Percentiles rank a stretch among this genome's conserved stretches.
phyloP scores from a whole-genome alignment of 1,140 invertebrate species.

The Pseudomyrmex concolor region DNA sequence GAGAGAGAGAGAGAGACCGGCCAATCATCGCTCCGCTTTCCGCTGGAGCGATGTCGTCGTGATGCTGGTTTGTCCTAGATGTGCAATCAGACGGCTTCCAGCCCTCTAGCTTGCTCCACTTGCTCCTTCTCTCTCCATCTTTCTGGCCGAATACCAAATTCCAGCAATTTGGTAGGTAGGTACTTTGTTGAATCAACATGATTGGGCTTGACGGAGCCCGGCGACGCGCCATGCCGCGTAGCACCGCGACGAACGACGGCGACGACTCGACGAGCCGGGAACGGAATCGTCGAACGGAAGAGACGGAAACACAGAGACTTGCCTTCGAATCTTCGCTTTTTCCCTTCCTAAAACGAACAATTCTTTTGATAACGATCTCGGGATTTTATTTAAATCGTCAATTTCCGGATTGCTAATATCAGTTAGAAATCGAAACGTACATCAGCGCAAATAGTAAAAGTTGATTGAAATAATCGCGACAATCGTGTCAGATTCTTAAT shows the following conservation, averaged over 20 bases:
- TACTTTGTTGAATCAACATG: conserved; percentile 86
- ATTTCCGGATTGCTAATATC: neutral
- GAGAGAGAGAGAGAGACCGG: conserved; percentile 61
- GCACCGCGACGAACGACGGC: conserved; percentile 34
- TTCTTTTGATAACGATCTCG: conserved; percentile 28
- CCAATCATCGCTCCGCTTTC: conserved; percentile 84
- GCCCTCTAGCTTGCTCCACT: conserved; percentile 71
- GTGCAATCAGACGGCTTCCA: conserved; percentile 84
- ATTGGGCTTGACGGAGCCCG: conserved; percentile 83
- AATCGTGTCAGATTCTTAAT: neutral
- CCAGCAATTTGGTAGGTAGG: conserved; percentile 84
- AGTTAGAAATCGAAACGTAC: no score
- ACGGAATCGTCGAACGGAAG: conserved; percentile 1
- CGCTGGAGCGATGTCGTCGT: conserved; percentile 82
- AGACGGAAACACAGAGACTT: conserved; percentile 1
- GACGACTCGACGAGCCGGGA: conserved; percentile 41
- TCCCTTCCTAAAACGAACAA: conserved; percentile 13
- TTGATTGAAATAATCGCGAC: neutral
- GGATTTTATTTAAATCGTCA: neutral
- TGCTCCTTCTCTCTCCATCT: conserved; percentile 69
- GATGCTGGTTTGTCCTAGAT: conserved; percentile 84
- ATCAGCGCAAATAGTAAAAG: neutral
- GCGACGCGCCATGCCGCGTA: conserved; percentile 64
- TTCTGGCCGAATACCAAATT: conserved; percentile 86
- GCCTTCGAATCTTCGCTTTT: neutral